Evolutionary conservation across 1,140 invertebrate species (phyloP), one percentile per base, ranked within the genome.

Genomic region (Caenorhabditis brenneri): DNA sequence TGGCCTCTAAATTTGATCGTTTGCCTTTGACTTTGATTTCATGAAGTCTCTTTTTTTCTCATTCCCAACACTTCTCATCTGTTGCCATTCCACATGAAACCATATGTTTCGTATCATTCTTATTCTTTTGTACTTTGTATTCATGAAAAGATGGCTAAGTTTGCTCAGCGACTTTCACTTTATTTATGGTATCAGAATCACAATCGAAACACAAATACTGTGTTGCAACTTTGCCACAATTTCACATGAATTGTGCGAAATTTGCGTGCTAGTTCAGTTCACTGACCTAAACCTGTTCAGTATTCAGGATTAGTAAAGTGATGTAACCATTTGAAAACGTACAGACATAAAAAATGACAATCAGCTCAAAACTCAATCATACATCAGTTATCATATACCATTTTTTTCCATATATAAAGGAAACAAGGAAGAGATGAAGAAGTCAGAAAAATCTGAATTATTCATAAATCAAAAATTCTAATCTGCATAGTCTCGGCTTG

Each of bases 61-160:
- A 27, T 39, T 74, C 36, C 36, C 36, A 39, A 42, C 65, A 22
- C 10, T 24, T 24, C 36, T 74, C 36, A 39, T 74, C 65, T 74
- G 33, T 39, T 74, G 65, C 36, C 65, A 74, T 74, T 42, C 65
- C 2, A 10, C 36, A 5, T 42, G 6, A 12, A 33, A 65, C 58
- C 65, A 74, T 74, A 33, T 74, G 65, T n/a, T 74, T 74, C 42
- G 65, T 74, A 74, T 74, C 33, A 74, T 10, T 24, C 6, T 24
- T 7, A 29, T 65, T 65, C 58, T 3, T 27, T 27, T 58, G 24
- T 58, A 58, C 53, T 27, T 58, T 58, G 53, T 24, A 24, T 58
- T 58, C 53, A 74, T 31, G 19, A 55, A 55, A 51, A n/a, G n/a
- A n/a, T n/a, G n/a, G 24, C 22, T 10, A 2, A 27, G 53, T 55